Evolutionary conservation across 2,797 vertebrate genomes (phyloP).

Genomic region (Diplodus puntazzo): DNA sequence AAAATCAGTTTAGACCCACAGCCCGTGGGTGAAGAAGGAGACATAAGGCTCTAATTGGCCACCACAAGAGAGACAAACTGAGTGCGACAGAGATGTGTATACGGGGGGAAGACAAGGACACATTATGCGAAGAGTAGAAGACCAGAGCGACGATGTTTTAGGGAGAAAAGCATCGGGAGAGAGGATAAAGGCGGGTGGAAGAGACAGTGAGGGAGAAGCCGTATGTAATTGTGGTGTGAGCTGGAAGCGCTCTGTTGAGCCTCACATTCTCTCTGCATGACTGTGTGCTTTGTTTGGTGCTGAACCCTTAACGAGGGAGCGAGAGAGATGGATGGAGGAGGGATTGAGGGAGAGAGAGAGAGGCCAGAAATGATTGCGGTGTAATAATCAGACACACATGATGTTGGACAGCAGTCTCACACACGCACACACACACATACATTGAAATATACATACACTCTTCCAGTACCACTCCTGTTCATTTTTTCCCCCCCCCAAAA

Average conservation of each 20-base stretch:
- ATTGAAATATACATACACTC: slow-evolving; percentile 49
- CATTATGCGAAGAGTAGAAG: slow-evolving; percentile 67
- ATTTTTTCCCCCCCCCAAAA: slow-evolving; percentile 46
- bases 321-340: slow-evolving; percentile 72
- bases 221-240: slow-evolving; percentile 77
- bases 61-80: slow-evolving; percentile 63
- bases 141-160: slow-evolving; percentile 59
- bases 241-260: slow-evolving; percentile 68
- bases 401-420: slow-evolving; percentile 60
- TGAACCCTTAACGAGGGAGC: slow-evolving; percentile 71
- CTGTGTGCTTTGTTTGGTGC: slow-evolving; percentile 79
- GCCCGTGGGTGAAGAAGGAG: slow-evolving; percentile 61
- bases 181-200: slow-evolving; percentile 51
- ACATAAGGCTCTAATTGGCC: slow-evolving; percentile 74
- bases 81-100: slow-evolving; percentile 54
- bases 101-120: slow-evolving; percentile 50
- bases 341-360: slow-evolving; percentile 45
- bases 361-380: slow-evolving; percentile 78
- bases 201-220: slow-evolving; percentile 70
- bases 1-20: slow-evolving; percentile 36
- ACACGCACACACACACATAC: slow-evolving; percentile 46
- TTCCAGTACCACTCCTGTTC: slow-evolving; percentile 65
- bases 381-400: slow-evolving; percentile 83
- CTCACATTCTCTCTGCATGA: slow-evolving; percentile 81
- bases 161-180: slow-evolving; percentile 42